Conservation (phyloP, 2,797 vertebrate species). For the Anguilla megastoma region DNA sequence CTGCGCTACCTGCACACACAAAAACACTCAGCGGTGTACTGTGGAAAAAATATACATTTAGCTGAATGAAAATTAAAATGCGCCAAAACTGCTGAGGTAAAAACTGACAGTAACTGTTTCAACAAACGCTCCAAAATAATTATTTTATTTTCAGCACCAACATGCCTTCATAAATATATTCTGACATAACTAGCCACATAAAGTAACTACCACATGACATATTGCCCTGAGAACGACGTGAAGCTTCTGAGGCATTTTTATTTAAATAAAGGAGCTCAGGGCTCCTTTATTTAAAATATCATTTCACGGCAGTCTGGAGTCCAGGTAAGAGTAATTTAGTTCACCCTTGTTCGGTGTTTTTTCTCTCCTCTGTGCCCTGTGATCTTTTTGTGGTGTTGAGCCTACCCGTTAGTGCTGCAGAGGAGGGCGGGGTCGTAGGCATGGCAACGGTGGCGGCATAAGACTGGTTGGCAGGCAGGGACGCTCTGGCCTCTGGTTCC, state of each 20-base stretch:
- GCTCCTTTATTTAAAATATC: neutral
- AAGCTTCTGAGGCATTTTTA: neutral
- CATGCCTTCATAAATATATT: neutral
- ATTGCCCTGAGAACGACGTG: neutral
- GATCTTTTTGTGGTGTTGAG: neutral
- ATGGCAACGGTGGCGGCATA: constrained; percentile 79
- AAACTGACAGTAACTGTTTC: neutral
- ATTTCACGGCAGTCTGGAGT: neutral
- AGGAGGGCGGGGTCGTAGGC: constrained; percentile 65
- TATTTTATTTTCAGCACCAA: neutral
- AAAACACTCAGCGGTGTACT: neutral
- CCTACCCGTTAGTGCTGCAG: constrained; percentile 71
- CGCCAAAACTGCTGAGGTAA: neutral
- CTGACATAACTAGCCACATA: neutral
- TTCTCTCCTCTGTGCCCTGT: neutral
- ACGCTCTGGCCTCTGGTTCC: constrained; percentile 11
- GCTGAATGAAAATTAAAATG: neutral
- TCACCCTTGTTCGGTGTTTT: neutral
- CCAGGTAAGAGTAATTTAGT: neutral
- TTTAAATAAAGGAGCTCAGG: neutral
- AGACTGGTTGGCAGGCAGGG: constrained; percentile 66
- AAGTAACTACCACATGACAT: neutral
- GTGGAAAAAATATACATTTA: neutral
- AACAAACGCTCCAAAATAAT: too few species aligned
- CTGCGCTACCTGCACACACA: neutral